phyloP scores from a whole-genome alignment of 2,888 invertebrate genomes.

The Cephonodes hylas region DNA sequence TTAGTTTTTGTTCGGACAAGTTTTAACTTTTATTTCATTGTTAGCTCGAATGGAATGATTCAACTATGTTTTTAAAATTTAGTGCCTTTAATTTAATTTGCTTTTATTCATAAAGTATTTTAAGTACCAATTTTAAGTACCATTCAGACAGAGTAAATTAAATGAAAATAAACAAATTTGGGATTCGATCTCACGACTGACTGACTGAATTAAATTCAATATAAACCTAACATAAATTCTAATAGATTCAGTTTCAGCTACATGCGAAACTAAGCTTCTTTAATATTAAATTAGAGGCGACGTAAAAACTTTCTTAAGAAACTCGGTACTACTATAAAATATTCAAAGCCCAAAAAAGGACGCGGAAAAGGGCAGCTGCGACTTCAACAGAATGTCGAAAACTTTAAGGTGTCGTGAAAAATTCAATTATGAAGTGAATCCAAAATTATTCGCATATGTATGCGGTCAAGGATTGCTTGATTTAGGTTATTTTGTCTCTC shows the following conservation, averaged over 20 bases:
- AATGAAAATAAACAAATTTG: too few relatives aligned
- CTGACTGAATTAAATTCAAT: too few relatives aligned
- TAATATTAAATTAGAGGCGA: neutral
- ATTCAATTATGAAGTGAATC: neutral
- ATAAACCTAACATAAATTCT: too few relatives aligned
- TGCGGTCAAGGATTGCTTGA: too few relatives aligned
- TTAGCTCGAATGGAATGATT: neutral
- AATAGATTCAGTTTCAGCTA: too few relatives aligned
- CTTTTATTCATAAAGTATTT: too few relatives aligned
- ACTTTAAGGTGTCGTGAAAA: neutral
- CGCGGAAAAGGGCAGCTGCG: neutral
- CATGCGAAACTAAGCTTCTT: too few relatives aligned
- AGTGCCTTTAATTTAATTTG: neutral
- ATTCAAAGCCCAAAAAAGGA: neutral
- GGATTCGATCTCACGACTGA: too few relatives aligned
- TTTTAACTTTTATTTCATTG: neutral
- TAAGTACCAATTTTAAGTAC: too few relatives aligned
- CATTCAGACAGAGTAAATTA: too few relatives aligned
- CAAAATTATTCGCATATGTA: too few relatives aligned
- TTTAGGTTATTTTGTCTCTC: too few relatives aligned
- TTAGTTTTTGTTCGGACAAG: neutral
- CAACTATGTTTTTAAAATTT: neutral
- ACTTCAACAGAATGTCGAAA: neutral
- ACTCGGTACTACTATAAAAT: neutral
- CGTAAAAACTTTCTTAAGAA: neutral